These are phyloP conservation scores for Ips typographus DNA, from an alignment of 1,140 invertebrate genomes.

Conservation along the genomic window DNA sequence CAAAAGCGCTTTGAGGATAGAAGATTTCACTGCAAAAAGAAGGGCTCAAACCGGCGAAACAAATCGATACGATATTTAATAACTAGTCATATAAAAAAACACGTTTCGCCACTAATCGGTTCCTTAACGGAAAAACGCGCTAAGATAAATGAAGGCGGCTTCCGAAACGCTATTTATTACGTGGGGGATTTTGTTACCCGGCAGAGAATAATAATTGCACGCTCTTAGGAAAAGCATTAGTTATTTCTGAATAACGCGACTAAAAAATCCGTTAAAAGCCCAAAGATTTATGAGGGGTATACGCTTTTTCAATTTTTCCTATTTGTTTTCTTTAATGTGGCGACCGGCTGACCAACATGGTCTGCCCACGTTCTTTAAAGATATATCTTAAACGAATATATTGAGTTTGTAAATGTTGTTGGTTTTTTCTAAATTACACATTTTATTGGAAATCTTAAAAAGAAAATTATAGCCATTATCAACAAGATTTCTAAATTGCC, in stretches of 20 bases:
- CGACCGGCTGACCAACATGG: neutral
- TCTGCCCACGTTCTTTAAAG: too few relatives aligned
- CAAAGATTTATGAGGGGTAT: conserved; percentile 16
- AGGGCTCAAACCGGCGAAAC: neutral
- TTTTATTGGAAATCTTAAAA: too few relatives aligned
- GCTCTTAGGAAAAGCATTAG: conserved; percentile 30
- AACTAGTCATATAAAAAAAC: neutral
- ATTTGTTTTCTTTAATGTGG: neutral
- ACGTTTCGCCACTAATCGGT: neutral
- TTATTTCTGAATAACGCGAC: conserved; percentile 19
- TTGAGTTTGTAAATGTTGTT: too few relatives aligned
- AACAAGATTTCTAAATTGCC: too few relatives aligned
- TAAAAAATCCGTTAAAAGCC: conserved; percentile 23
- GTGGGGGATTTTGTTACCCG: conserved; percentile 17
- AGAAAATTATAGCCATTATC: too few relatives aligned
- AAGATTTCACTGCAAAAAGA: neutral
- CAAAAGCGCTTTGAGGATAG: neutral
- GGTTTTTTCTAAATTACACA: too few relatives aligned
- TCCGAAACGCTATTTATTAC: conserved; percentile 17
- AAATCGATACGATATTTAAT: conserved; percentile 3
- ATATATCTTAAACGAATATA: too few relatives aligned
- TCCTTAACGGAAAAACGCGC: conserved; percentile 7
- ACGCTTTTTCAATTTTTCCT: conserved; percentile 6
- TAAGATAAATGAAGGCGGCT: conserved; percentile 21
- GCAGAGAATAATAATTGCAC: conserved; percentile 20